A percentile compares a stretch with the other conserved stretches of the same genome.
Conservation (phyloP, 1,140 invertebrate genomes). For the Lamellibrachia luymesi region DNA sequence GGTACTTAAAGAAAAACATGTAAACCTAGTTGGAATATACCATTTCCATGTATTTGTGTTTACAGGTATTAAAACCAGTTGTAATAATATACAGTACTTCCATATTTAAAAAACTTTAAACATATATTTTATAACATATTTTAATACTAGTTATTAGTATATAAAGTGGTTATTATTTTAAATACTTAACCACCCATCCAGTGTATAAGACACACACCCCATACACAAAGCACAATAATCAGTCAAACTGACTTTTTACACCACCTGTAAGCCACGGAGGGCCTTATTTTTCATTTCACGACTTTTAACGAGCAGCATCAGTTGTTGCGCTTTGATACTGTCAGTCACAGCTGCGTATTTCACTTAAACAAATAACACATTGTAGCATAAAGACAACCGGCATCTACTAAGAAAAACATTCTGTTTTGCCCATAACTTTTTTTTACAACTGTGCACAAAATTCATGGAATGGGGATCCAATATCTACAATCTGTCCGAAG, state of each 20-base stretch:
- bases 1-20: background rate
- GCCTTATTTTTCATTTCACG: background rate
- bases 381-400: background rate
- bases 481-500: background rate
- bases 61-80: background rate
- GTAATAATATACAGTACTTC: background rate
- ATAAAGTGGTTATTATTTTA: no score
- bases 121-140: no score
- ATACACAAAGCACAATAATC: background rate
- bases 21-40: background rate
- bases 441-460: background rate
- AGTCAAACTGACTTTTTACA: background rate
- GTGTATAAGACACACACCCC: background rate
- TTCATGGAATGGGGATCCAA: background rate
- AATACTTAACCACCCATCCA: background rate
- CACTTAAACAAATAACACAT: background rate
- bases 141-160: no score
- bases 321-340: background rate
- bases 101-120: background rate
- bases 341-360: constrained; percentile 4
- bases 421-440: background rate
- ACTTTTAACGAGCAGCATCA: background rate
- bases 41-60: background rate
- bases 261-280: background rate
- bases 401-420: background rate